These are phyloP conservation scores for Toxonevra muliebris DNA, from an alignment of 2,888 invertebrate species.

Conservation along the genomic window DNA sequence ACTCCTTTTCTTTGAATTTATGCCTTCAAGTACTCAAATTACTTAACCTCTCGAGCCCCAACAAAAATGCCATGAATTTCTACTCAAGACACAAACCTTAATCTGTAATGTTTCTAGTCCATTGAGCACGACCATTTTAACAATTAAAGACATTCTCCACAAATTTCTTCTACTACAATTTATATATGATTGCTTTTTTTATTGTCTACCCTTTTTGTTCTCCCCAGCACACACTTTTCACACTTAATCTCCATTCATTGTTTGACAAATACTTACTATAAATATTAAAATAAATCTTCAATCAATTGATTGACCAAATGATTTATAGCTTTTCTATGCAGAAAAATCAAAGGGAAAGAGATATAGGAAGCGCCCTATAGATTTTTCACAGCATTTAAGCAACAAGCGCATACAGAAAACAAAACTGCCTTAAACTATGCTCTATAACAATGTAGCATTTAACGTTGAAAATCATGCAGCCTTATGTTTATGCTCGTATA, in stretches of 20 bases:
- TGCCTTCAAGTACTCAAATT: neutral
- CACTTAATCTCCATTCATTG: neutral
- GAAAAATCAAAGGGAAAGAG: too few relatives aligned
- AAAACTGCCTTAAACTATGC: slow-evolving; percentile 8
- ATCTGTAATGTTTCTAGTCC: neutral
- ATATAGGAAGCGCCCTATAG: too few relatives aligned
- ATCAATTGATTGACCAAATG: neutral
- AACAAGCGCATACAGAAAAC: neutral
- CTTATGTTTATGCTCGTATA: slow-evolving; percentile 1
- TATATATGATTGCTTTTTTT: neutral
- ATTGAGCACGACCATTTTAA: slow-evolving; percentile 2
- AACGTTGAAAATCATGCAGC: too few relatives aligned
- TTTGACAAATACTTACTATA: neutral
- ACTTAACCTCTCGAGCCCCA: too few relatives aligned
- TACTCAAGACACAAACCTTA: too few relatives aligned
- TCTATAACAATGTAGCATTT: neutral
- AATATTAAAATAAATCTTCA: neutral
- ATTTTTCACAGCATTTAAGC: too few relatives aligned
- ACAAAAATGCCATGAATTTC: too few relatives aligned
- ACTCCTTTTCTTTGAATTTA: neutral
- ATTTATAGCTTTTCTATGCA: too few relatives aligned
- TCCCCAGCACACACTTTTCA: neutral
- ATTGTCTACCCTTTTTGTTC: too few relatives aligned
- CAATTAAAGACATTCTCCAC: neutral
- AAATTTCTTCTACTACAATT: slow-evolving; percentile 5